A percentile compares a stretch with the other conserved stretches of the same genome.
Evolutionary conservation across 1,140 invertebrate genomes (phyloP).

Genomic region (Hyposmocoma kahamanoa): DNA sequence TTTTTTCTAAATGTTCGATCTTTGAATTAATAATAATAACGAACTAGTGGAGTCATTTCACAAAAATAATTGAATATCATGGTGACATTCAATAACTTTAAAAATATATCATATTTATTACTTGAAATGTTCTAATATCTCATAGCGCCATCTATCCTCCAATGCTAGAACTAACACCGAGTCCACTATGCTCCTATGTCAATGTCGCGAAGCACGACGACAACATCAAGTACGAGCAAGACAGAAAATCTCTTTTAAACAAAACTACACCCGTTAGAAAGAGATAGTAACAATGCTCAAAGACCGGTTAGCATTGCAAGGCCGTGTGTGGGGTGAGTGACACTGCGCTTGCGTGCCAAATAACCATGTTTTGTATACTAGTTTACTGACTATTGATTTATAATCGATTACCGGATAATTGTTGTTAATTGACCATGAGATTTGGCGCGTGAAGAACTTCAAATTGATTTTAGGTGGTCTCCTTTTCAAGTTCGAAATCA

Average conservation of each 20-base stretch:
- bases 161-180: slow-evolving; percentile 12
- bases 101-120: too few species aligned
- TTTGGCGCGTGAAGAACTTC: too few species aligned
- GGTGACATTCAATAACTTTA: too few species aligned
- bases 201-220: slow-evolving; percentile 8
- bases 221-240: slow-evolving; percentile 11
- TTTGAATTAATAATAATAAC: too few species aligned
- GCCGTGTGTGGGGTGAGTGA: slow-evolving; percentile 52
- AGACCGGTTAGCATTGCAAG: slow-evolving; percentile 67
- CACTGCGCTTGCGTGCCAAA: slow-evolving; percentile 44
- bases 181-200: slow-evolving; percentile 19
- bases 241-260: slow-evolving; percentile 9
- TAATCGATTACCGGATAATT: slow-evolving; percentile 36
- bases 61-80: too few species aligned
- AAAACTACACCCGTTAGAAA: slow-evolving; percentile 15
- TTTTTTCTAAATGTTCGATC: too few species aligned
- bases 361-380: slow-evolving; percentile 32
- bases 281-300: slow-evolving; percentile 21
- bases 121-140: too few species aligned
- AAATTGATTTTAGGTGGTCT: too few species aligned
- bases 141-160: slow-evolving; percentile 19
- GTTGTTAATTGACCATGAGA: background rate
- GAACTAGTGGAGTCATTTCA: too few species aligned
- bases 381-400: slow-evolving; percentile 40
- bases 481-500: too few species aligned